Evolutionary conservation across 2,113 vertebrate genomes (phyloP), one percentile per base, ranked within the genome.

Genomic region (Dromaius novaehollandiae): DNA sequence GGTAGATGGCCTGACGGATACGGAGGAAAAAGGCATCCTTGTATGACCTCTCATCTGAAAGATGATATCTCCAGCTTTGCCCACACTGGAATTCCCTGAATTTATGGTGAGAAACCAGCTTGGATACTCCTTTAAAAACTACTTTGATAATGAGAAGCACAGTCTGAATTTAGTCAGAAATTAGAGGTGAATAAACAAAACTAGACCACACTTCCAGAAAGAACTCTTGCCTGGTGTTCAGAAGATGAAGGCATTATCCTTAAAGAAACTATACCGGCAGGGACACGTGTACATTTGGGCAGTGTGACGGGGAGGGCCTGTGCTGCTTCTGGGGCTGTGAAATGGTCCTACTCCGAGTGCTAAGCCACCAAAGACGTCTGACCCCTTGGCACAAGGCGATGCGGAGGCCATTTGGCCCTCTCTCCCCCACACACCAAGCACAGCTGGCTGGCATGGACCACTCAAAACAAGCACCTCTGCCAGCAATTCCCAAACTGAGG

Each of bases 401-500:
- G 30, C 30, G 13, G 30, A 34, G 9, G 32, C 6, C 17, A 7
- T 60, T 34, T 5, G 32, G 14, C 28, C 56, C 56, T 60, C 32
- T 60, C 56, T 32, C 56, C 56, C 30, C 19, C 30, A 18, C 17
- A 11, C 30, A 34, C 50, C 73, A 53, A 69, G 68, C 18, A 73
- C 1, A 0, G 51, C 17, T 0, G 0, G 0, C 0, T 24, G 24
- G 21, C n/a, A 40, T 44, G 53, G 76, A 30, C 12, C 7, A 38
- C 0, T 0, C 65, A 0, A 0, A 64, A n/a, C 21, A 66, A 79
- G 9, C 6, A 34, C 42, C 20, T 0, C 0, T 25, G 38, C n/a
- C 71, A 93, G 63, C 13, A 44, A 5, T 24, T 44, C 44, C 85
- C 63, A 66, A n/a, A 11, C 11, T 16, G 19, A 30, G 32, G 18